Base-by-base conservation (phyloP, 2,888 invertebrate species). In the Imbricaverruca yamaguchii region DNA sequence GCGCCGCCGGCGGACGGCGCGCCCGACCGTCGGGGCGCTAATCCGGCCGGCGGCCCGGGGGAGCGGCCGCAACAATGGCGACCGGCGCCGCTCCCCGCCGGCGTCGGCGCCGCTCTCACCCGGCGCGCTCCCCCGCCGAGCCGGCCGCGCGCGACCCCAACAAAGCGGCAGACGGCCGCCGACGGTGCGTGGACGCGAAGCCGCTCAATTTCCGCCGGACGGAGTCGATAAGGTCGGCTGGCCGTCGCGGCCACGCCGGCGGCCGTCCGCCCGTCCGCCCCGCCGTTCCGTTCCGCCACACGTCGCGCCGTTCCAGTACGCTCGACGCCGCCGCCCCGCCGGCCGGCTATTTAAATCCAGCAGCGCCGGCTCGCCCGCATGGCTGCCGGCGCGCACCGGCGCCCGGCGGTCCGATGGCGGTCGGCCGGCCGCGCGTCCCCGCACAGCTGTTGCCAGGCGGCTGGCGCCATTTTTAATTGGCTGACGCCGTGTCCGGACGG, bases 381-480 rank as follows among this genome's bases (percentile, higher is more conserved):
- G 53, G 74, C 53, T 21, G 74, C 74, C 15, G 55, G 74, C 69
- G 53, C 23, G 39, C 39, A 39, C 39, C 39, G 39, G 39, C 39
- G 39, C 39, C 39, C 39, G 1, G 2, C 39, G 23, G 23, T n/a
- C 21, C 74, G 23, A 74, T 69, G 74, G 65, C 74, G 53, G 74
- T 21, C 67, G 11, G 55, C 21, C 21, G 53, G 53, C 21, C 53
- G n/a, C 74, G 74, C 53, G 25, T 25, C 53, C 21, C 12, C 53
- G 9, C 74, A 21, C 13, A 23, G 74, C 74, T 74, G 74, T 74
- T 74, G 21, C 74, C 74, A 55, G 74, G 74, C 55, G 74, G 74
- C 15, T 55, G 23, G 65, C 74, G 74, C 74, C 74, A 74, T 74
- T 74, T 74, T 74, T 74, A 55, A 74, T 55, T 74, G 55, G 15